A percentile compares a stretch with the other conserved stretches of the same genome.
phyloP scores from a whole-genome alignment of 1,140 invertebrate genomes.

The Ceratosolen solmsi region DNA sequence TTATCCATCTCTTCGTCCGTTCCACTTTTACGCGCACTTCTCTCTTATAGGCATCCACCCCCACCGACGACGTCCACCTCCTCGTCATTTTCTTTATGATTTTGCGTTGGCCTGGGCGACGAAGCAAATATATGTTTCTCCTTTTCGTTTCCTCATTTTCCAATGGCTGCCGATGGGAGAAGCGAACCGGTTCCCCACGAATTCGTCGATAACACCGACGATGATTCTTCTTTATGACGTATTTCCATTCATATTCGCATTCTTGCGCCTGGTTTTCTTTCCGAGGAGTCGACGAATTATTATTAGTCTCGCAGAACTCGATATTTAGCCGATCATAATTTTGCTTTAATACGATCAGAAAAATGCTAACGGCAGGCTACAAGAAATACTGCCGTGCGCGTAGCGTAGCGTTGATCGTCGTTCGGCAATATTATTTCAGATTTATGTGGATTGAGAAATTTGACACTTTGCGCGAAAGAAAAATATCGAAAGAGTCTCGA shows the following conservation, averaged over 20 bases:
- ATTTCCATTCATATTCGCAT: slow-evolving; percentile 26
- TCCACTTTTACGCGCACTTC: slow-evolving; percentile 45
- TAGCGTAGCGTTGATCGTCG: not conserved
- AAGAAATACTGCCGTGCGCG: not conserved
- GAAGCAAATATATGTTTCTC: not conserved
- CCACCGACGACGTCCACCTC: slow-evolving; percentile 3
- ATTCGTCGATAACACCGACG: slow-evolving; percentile 23
- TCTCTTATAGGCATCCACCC: slow-evolving; percentile 44
- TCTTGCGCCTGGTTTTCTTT: not conserved
- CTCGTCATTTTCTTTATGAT: not conserved
- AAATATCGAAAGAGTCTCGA: slow-evolving; percentile 24
- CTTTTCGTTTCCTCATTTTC: not conserved
- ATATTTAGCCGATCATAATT: slow-evolving; percentile 34
- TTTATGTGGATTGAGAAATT: slow-evolving; percentile 38
- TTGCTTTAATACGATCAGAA: not conserved
- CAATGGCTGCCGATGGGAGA: slow-evolving; percentile 11
- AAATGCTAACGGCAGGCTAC: not conserved
- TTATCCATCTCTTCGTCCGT: slow-evolving; percentile 43
- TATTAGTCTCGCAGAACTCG: slow-evolving; percentile 18
- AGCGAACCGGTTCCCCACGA: slow-evolving; percentile 25
- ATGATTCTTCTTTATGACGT: slow-evolving; percentile 36
- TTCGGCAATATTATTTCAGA: slow-evolving; percentile 17
- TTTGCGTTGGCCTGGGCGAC: not conserved
- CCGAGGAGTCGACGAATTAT: slow-evolving; percentile 6
- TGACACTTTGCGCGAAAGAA: slow-evolving; percentile 40